Evolutionary conservation across 2,113 vertebrate genomes (phyloP), one percentile per base, ranked within the genome.

Genomic region (Prochilodus magdalenae): DNA sequence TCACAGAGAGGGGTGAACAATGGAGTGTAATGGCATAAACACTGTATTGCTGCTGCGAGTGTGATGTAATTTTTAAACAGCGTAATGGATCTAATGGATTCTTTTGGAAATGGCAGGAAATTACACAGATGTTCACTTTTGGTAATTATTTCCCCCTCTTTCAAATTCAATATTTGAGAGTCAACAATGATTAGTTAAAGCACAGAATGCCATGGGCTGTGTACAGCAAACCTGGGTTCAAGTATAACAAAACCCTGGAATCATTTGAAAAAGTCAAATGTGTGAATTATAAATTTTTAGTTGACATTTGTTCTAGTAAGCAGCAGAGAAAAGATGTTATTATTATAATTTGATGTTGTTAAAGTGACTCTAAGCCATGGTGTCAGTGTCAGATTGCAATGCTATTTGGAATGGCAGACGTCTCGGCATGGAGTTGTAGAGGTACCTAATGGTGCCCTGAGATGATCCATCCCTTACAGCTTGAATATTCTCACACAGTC

Each of bases 51-150:
- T 57, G 51, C 7, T 1, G 15, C 53, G 70, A 80, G 79, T 73
- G 59, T 40, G 53, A 27, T 44, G 71, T 66, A 74, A 74, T 66
- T 59, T n/a, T 74, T 47, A 26, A n/a, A 57, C 71, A 36, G 60
- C 12, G 67, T 75, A 66, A 80, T 63, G 53, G 69, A 75, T 75
- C 79, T 75, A 81, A 75, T 66, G 30, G 29, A 74, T 74, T 74
- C 60, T 66, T 15, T 47, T 79, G 36, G 20, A 81, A 74, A 49
- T 67, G 33, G 60, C 27, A 27, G 27, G 27, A 30, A 80, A 73
- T 80, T 63, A 69, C 33, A 69, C n/a, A 26, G 40, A 73, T 18
- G 26, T 73, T 49, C n/a, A 51, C 12, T 73, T 33, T 66, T 65
- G 47, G 29, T 57, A 65, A 73, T 73, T 53, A 80, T 66, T 74